Percentiles rank a stretch among this genome's conserved stretches.
phyloP scores from a whole-genome alignment of 2,888 invertebrate genomes.

The Erebia palarica region DNA sequence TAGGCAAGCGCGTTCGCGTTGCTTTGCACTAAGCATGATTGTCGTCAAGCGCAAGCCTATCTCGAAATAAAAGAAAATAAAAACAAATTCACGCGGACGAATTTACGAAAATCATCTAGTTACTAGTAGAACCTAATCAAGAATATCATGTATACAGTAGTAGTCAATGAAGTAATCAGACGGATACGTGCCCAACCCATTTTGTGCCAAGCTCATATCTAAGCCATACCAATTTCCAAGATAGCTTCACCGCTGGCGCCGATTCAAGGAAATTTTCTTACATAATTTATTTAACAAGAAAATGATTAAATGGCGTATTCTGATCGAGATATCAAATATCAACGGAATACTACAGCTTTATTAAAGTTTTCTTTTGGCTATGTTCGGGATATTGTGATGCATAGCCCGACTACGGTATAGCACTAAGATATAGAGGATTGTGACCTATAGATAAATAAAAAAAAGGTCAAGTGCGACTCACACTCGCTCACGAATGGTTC shows the following conservation, averaged over 20 bases:
- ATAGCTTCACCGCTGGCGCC: constrained; percentile 34
- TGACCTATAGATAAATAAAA: too few relatives aligned
- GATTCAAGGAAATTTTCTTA: constrained; percentile 36
- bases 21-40: too few relatives aligned
- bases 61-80: too few relatives aligned
- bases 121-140: constrained; percentile 5
- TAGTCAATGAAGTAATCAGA: constrained; percentile 31
- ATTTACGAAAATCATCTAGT: too few relatives aligned
- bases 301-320: constrained; percentile 35
- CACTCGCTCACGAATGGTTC: too few relatives aligned
- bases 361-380: not conserved
- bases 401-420: not conserved
- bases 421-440: not conserved
- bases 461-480: too few relatives aligned
- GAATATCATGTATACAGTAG: constrained; percentile 21
- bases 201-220: constrained; percentile 33
- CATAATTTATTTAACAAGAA: constrained; percentile 33
- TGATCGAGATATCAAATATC: constrained; percentile 19
- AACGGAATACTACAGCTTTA: constrained; percentile 2
- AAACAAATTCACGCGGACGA: too few relatives aligned
- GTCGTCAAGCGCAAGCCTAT: too few relatives aligned
- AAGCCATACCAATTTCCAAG: constrained; percentile 33
- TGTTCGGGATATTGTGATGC: not conserved
- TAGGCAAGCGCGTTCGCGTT: too few relatives aligned
- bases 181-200: constrained; percentile 29